These are phyloP conservation scores for Pseudochromis fuscus DNA, from an alignment of 2,797 vertebrate genomes.

Conservation along the genomic window DNA sequence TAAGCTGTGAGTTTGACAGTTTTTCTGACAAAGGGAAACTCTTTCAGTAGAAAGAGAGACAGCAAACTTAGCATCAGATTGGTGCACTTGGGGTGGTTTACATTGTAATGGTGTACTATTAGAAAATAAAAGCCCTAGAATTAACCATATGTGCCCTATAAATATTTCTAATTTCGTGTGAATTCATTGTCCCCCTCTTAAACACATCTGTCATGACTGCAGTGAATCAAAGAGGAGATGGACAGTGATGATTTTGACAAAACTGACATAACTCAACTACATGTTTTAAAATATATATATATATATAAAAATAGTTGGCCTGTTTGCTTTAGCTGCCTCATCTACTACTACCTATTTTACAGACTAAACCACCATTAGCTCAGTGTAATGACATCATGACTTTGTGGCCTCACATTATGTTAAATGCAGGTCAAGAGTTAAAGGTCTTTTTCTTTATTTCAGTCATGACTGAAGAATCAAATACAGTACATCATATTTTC, in stretches of 20 bases:
- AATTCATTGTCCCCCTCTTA: neutral
- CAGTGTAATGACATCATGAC: neutral
- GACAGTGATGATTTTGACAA: too few species aligned
- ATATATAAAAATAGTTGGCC: too few species aligned
- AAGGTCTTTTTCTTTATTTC: neutral
- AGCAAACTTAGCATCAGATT: too few species aligned
- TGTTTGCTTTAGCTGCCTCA: neutral
- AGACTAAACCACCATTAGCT: neutral
- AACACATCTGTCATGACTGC: constrained; percentile 1
- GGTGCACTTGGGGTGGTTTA: neutral
- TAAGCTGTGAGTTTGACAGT: constrained; percentile 42
- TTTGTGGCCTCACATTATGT: neutral
- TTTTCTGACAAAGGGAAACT: too few species aligned
- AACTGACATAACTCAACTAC: neutral
- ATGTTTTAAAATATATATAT: neutral
- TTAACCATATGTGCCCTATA: neutral
- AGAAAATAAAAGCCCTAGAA: too few species aligned
- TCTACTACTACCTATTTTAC: too few species aligned
- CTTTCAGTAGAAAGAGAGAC: neutral
- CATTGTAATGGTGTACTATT: neutral
- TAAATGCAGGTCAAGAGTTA: neutral
- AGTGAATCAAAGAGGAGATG: too few species aligned
- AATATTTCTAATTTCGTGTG: neutral
- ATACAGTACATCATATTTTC: constrained; percentile 11
- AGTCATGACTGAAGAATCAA: neutral